A percentile compares a stretch with the other conserved stretches of the same genome.
Evolutionary conservation across 2,113 vertebrate genomes (phyloP).

Genomic region (Nibea coibor): DNA sequence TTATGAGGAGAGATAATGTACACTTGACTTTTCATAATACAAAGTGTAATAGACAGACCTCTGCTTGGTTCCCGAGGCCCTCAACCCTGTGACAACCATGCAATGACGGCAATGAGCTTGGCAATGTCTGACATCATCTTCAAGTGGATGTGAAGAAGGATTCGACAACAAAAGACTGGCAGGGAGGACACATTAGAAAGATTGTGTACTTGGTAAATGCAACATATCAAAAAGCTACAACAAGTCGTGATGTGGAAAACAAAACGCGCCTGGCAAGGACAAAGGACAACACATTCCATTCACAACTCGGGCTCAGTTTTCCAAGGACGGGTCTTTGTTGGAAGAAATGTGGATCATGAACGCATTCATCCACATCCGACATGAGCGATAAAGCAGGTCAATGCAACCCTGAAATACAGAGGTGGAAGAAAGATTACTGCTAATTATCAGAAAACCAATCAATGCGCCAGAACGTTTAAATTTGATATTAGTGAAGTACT

Average conservation of each 20-base stretch:
- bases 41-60: background rate
- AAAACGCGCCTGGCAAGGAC: conserved; percentile 9
- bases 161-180: background rate
- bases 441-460: background rate
- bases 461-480: background rate
- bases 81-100: background rate
- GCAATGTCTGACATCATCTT: conserved; percentile 5
- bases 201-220: background rate
- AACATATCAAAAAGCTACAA: conserved; percentile 23
- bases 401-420: background rate
- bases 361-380: background rate
- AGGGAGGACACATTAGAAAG: background rate
- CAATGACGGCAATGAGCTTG: background rate
- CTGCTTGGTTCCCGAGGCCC: background rate
- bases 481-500: background rate
- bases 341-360: background rate
- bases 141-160: background rate
- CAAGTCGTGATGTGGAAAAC: conserved; percentile 20
- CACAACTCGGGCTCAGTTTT: background rate
- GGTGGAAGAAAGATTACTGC: too few species aligned
- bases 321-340: conserved; percentile 9
- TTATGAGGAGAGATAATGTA: background rate
- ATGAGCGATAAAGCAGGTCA: background rate
- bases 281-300: background rate
- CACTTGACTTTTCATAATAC: background rate